Conservation (phyloP, 2,113 vertebrate genomes). For the Phaethon lepturus region DNA sequence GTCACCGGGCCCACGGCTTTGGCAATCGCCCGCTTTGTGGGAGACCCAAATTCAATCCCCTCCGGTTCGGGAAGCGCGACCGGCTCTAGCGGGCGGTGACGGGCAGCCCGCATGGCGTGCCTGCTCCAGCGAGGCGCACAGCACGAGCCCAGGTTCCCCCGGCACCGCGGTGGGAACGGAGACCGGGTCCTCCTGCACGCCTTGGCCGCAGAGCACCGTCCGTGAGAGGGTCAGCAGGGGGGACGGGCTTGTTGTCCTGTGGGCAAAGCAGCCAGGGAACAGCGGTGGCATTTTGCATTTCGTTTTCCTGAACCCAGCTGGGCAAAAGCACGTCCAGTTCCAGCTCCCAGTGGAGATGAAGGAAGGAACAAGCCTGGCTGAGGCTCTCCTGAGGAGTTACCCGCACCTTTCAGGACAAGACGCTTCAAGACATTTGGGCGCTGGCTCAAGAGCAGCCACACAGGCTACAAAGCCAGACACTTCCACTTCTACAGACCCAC, state of each 20-base stretch:
- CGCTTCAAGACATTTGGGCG: neutral
- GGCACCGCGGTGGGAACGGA: neutral
- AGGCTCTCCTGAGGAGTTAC: neutral
- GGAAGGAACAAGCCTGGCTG: neutral
- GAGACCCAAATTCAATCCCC: neutral
- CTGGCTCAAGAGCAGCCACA: accelerated
- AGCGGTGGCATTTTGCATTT: neutral
- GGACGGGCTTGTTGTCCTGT: accelerated
- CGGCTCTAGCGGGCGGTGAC: accelerated
- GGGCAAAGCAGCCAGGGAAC: accelerated
- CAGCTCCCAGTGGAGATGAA: neutral
- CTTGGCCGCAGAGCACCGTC: neutral
- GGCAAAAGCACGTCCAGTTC: neutral
- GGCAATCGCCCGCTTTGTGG: neutral
- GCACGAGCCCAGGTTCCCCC: neutral
- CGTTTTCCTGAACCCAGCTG: neutral
- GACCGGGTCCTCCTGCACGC: neutral
- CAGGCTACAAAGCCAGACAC: neutral
- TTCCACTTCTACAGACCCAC: neutral
- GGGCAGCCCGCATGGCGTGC: neutral
- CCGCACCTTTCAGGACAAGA: neutral
- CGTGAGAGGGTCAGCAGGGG: accelerated
- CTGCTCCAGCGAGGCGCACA: neutral
- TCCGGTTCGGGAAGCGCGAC: neutral
- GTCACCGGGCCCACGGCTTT: neutral